Conservation (phyloP, 2,797 vertebrate species). For the Gymnodraco acuticeps region DNA sequence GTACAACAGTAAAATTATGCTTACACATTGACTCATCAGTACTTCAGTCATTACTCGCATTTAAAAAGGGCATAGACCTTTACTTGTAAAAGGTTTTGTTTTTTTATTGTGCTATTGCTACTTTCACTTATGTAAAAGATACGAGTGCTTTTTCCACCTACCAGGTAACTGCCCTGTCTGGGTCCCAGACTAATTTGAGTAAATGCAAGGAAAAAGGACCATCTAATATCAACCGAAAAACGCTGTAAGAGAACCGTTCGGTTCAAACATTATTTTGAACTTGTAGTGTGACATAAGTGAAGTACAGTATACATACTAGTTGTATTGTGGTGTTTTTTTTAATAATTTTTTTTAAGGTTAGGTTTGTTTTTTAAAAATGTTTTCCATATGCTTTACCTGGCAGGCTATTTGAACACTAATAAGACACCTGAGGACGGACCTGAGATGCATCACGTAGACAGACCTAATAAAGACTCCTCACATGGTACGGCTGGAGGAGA, state of each 20-base stretch:
- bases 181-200: conserved; percentile 39
- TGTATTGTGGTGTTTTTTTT: too few species aligned
- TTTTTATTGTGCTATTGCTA: neutral
- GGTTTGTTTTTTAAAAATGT: too few species aligned
- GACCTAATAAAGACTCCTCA: too few species aligned
- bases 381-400: too few species aligned
- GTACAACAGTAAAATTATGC: neutral
- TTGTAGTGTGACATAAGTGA: neutral
- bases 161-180: conserved; percentile 18
- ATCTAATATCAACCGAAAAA: conserved; percentile 19
- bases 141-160: neutral
- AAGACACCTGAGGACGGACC: too few species aligned
- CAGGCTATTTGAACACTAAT: too few species aligned
- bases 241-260: neutral
- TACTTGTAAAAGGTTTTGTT: neutral
- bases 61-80: neutral
- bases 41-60: neutral
- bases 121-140: conserved; percentile 15
- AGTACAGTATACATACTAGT: neutral
- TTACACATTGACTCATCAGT: neutral
- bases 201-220: conserved; percentile 50
- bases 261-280: neutral
- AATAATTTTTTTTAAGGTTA: too few species aligned
- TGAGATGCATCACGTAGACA: too few species aligned
- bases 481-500: too few species aligned